Evolutionary conservation across 2,888 invertebrate genomes (phyloP).

Genomic region (Thecophora atra): DNA sequence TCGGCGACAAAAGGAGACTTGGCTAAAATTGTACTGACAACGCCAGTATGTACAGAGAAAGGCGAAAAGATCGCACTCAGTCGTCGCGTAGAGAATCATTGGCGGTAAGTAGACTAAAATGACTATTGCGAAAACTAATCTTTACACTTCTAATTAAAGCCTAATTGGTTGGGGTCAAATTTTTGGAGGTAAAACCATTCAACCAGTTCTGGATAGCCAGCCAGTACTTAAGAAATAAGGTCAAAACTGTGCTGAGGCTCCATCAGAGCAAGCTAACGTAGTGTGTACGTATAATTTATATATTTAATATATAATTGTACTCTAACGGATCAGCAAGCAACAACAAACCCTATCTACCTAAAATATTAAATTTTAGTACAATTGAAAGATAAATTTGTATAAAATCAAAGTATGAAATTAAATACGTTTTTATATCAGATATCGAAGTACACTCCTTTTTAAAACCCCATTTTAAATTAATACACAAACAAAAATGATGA

Average conservation of each 20-base stretch:
- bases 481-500: background rate
- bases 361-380: slow-evolving; percentile 40
- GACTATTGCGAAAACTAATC: slow-evolving; percentile 36
- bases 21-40: slow-evolving; percentile 95
- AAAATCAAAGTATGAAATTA: slow-evolving; percentile 36
- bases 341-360: slow-evolving; percentile 32
- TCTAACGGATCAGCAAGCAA: slow-evolving; percentile 21
- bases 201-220: slow-evolving; percentile 70
- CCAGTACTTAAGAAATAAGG: slow-evolving; percentile 37
- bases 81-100: slow-evolving; percentile 98
- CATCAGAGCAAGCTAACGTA: slow-evolving; percentile 15
- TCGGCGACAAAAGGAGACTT: slow-evolving; percentile 95
- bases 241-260: slow-evolving; percentile 10
- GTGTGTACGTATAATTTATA: slow-evolving; percentile 15
- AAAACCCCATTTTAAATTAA: no score
- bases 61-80: slow-evolving; percentile 99
- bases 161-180: slow-evolving; percentile 99
- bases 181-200: slow-evolving; percentile 95
- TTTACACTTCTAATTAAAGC: slow-evolving; percentile 67
- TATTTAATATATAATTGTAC: slow-evolving; percentile 21
- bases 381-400: slow-evolving; percentile 40
- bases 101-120: slow-evolving; percentile 76
- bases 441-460: background rate
- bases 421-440: slow-evolving; percentile 39
- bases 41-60: slow-evolving; percentile 98